Conservation (phyloP, 2,888 invertebrate species). For the Tinea trinotella region DNA sequence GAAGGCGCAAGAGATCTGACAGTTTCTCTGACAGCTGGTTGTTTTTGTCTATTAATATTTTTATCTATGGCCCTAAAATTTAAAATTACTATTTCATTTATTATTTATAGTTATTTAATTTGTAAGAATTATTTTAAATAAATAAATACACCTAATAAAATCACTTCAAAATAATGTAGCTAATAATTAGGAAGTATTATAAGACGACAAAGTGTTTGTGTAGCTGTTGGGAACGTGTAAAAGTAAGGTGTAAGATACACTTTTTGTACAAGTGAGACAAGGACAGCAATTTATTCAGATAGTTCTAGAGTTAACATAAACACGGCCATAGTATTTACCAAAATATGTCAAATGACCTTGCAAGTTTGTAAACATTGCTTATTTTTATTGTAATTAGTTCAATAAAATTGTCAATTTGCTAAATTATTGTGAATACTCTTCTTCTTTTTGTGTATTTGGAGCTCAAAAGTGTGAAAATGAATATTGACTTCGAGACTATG, state of each 20-base stretch:
- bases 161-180: no score
- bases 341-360: constrained; percentile 78
- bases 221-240: neutral
- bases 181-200: no score
- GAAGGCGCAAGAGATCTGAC: neutral
- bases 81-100: no score
- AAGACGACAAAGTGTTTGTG: neutral
- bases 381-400: constrained; percentile 56
- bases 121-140: no score
- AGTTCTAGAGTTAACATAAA: neutral
- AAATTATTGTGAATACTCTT: constrained; percentile 70
- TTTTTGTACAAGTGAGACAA: neutral
- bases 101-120: no score
- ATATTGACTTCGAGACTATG: constrained; percentile 75
- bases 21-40: no score
- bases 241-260: neutral
- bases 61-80: no score
- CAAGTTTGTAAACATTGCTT: constrained; percentile 84
- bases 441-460: constrained; percentile 24
- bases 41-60: no score
- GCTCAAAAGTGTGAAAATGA: constrained; percentile 35
- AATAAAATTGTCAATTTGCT: constrained; percentile 53
- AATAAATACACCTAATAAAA: no score
- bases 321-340: constrained; percentile 33
- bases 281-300: neutral